These are phyloP conservation scores for Chaitophorus viminalis DNA, from an alignment of 2,888 invertebrate species.

Conservation along the genomic window DNA sequence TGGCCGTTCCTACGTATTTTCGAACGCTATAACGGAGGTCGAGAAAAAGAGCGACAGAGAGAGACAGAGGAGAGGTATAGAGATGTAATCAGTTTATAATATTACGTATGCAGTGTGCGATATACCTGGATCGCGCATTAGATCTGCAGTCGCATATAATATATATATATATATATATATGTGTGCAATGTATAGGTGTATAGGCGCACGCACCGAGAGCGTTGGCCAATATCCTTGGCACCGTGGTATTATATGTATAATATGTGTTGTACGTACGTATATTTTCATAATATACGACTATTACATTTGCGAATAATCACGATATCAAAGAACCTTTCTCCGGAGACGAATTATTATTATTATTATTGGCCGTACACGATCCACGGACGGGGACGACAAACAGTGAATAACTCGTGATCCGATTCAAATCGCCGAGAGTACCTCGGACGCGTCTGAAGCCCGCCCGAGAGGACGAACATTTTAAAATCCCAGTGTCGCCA, in stretches of 20 bases:
- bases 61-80: too few species aligned
- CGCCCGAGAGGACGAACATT: too few species aligned
- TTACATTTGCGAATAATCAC: not conserved
- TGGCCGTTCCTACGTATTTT: not conserved
- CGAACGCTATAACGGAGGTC: constrained; percentile 18
- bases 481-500: too few species aligned
- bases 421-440: not conserved
- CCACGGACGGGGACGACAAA: not conserved
- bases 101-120: constrained; percentile 22
- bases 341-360: not conserved
- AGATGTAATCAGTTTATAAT: constrained; percentile 38
- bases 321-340: not conserved
- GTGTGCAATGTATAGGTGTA: too few species aligned
- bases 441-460: too few species aligned
- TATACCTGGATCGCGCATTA: not conserved
- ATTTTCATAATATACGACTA: not conserved
- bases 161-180: not conserved
- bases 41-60: not conserved
- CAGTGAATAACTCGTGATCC: not conserved
- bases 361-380: too few species aligned
- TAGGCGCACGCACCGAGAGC: not conserved
- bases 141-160: not conserved
- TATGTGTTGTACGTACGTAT: not conserved
- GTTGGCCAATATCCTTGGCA: constrained; percentile 25
- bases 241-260: not conserved